These are phyloP conservation scores for Parnassius apollo DNA, from an alignment of 2,888 invertebrate species.

Conservation along the genomic window DNA sequence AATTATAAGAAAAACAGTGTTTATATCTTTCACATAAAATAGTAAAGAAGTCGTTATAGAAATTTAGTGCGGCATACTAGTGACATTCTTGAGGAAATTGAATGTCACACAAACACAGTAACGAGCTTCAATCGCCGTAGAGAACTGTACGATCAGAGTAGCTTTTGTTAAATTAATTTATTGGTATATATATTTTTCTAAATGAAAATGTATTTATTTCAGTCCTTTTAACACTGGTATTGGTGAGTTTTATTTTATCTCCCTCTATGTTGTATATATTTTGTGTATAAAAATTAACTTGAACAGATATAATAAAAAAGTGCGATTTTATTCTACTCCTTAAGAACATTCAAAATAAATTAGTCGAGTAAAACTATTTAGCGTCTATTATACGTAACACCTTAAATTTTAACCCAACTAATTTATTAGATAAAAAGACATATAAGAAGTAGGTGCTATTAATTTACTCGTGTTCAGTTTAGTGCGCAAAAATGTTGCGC, in stretches of 20 bases:
- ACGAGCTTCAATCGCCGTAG: slow-evolving; percentile 5
- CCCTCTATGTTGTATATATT: not conserved
- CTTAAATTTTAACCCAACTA: no score
- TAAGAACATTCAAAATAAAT: no score
- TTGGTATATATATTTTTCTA: slow-evolving; percentile 1
- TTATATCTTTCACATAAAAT: slow-evolving; percentile 15
- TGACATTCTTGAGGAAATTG: slow-evolving; percentile 19
- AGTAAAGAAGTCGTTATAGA: slow-evolving; percentile 16
- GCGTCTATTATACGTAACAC: no score
- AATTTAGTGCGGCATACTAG: slow-evolving; percentile 15
- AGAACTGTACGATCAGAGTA: not conserved
- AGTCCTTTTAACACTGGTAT: not conserved
- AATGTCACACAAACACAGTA: slow-evolving; percentile 16
- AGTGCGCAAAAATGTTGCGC: no score
- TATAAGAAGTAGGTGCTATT: no score
- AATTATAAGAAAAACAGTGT: slow-evolving; percentile 4
- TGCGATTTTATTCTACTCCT: no score
- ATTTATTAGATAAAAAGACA: no score
- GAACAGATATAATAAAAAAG: no score
- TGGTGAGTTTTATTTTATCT: not conserved
- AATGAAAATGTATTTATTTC: not conserved
- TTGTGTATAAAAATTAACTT: no score
- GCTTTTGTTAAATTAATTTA: slow-evolving; percentile 7
- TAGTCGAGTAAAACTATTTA: no score
- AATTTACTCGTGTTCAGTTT: no score